phyloP scores from a whole-genome alignment of 2,888 invertebrate genomes.

The Pardosa pseudoannulata region DNA sequence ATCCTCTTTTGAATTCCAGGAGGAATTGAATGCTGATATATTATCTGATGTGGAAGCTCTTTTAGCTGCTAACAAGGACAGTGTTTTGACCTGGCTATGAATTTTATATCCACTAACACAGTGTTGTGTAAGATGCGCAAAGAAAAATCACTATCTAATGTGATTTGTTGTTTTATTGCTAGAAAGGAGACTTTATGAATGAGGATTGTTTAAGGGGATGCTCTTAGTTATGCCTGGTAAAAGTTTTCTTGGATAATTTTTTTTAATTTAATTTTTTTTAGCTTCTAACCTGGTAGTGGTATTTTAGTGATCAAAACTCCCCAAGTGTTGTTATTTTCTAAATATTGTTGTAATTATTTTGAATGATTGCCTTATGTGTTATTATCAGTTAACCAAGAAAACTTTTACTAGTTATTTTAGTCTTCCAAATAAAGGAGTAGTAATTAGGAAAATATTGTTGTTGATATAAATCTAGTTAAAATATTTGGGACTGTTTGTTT shows the following conservation, averaged over 20 bases:
- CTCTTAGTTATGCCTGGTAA: constrained; percentile 62
- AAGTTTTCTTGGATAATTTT: constrained; percentile 69
- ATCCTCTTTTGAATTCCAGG: constrained; percentile 80
- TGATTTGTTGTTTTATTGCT: constrained; percentile 49
- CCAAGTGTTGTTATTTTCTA: constrained; percentile 25
- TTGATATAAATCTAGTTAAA: constrained; percentile 37
- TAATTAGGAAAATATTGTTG: constrained; percentile 40
- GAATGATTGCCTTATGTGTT: constrained; percentile 48
- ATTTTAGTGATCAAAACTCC: constrained; percentile 38
- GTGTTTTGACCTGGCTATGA: constrained; percentile 90
- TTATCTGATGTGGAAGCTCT: constrained; percentile 91
- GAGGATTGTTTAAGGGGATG: constrained; percentile 65
- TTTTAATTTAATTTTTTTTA: constrained; percentile 20
- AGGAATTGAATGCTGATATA: constrained; percentile 89
- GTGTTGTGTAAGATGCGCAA: constrained; percentile 28
- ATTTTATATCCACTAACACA: background rate
- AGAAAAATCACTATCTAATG: constrained; percentile 36
- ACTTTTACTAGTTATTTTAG: constrained; percentile 70
- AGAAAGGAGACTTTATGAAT: constrained; percentile 53
- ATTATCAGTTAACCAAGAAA: constrained; percentile 64
- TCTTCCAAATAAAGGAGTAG: constrained; percentile 71
- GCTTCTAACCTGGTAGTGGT: constrained; percentile 53
- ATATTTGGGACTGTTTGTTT: constrained; percentile 55
- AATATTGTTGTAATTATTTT: constrained; percentile 53
- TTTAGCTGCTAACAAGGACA: constrained; percentile 90